phyloP scores from a whole-genome alignment of 1,140 invertebrate species.

The Hyles vespertilio region DNA sequence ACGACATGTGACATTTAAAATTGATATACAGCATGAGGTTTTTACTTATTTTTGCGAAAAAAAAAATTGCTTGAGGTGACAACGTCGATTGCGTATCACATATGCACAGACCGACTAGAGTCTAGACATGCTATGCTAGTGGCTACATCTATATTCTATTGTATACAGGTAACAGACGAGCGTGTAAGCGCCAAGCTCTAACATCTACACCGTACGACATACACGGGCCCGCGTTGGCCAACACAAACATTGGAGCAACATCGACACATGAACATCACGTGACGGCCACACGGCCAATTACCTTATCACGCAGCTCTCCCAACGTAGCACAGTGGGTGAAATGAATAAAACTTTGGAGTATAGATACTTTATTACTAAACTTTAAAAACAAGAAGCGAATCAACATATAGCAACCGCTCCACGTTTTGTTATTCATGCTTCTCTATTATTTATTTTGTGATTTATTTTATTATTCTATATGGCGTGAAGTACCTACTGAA shows the following conservation, averaged over 20 bases:
- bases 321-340: conserved; percentile 61
- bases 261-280: conserved; percentile 41
- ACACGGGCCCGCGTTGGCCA: conserved; percentile 41
- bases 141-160: neutral
- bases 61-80: too few relatives aligned
- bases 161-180: conserved; percentile 4
- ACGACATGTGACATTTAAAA: too few relatives aligned
- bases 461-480: neutral
- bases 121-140: conserved; percentile 4
- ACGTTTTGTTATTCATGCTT: conserved; percentile 20
- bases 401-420: conserved; percentile 39
- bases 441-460: conserved; percentile 23
- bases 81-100: neutral
- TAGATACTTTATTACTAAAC: conserved; percentile 73
- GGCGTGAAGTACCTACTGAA: conserved; percentile 39
- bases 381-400: conserved; percentile 65
- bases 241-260: conserved; percentile 48
- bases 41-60: too few relatives aligned
- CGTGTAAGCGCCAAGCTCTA: conserved; percentile 48
- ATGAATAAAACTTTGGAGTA: conserved; percentile 74
- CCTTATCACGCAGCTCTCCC: conserved; percentile 65
- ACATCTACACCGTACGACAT: conserved; percentile 62
- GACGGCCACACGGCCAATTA: conserved; percentile 43
- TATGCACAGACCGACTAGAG: conserved; percentile 9
- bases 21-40: too few relatives aligned